Conservation (phyloP, 2,797 vertebrate genomes). For the Garrulus glandarius region DNA sequence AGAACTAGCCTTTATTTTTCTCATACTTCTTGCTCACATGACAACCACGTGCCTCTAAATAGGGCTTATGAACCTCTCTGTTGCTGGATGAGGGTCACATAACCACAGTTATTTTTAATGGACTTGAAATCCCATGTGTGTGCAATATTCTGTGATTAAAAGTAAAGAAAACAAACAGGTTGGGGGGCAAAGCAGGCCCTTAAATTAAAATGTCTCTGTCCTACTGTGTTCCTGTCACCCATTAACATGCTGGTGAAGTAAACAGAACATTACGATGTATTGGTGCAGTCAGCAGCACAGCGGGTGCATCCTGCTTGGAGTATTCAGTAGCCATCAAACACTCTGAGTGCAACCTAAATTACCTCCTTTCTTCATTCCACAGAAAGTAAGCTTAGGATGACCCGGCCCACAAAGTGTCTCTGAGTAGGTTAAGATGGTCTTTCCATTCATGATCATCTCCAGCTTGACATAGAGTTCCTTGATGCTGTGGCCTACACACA, state of each 20-base stretch:
- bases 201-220: background rate
- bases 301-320: background rate
- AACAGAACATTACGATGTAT: background rate
- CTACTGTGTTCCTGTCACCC: slow-evolving; percentile 12
- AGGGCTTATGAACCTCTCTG: background rate
- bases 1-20: slow-evolving; percentile 13
- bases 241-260: slow-evolving; percentile 2
- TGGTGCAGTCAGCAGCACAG: background rate
- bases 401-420: slow-evolving; percentile 54
- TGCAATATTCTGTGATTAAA: background rate
- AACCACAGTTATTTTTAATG: background rate
- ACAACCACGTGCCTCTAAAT: background rate
- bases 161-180: background rate
- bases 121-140: background rate
- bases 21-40: background rate
- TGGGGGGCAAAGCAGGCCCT: background rate
- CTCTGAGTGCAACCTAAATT: slow-evolving; percentile 36
- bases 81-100: background rate
- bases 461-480: slow-evolving; percentile 37
- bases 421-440: slow-evolving; percentile 29
- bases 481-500: slow-evolving; percentile 65
- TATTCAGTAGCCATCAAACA: background rate
- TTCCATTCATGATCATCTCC: slow-evolving; percentile 42
- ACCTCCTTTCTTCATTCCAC: slow-evolving; percentile 80
- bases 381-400: slow-evolving; percentile 65